Base-by-base conservation (phyloP, 1,140 invertebrate genomes). In the Acromyrmex charruanus region DNA sequence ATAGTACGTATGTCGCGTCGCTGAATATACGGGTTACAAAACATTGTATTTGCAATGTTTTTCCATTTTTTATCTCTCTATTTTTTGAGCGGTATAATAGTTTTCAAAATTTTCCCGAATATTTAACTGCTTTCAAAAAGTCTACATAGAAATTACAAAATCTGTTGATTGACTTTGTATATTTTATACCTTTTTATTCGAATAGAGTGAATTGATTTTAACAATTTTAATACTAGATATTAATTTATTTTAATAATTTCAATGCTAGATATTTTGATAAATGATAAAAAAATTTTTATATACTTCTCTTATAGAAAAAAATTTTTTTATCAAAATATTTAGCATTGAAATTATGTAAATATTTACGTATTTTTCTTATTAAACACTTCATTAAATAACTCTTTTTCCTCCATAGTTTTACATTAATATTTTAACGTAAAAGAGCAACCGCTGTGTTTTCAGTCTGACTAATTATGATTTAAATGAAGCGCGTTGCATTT, bases 21-120 rank as follows among this genome's bases (percentile, higher is more conserved):
- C 51, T 81, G 65, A 81, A 81, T 71, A 81, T 81, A 31, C 49
- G 79, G 66, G 71, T 71, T 72, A 80, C 25, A 28, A 69, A 69
- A 69, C 66, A 55, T 69, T 75, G 21, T 35, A 71, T 39, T 66
- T 58, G 21, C 44, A 35, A 44, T 71, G 14, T 81, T 81, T 35
- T 35, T 44, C 18, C 44, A 28, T 72, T 51, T 81, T 81, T 58
- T 81, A 12, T 58, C 0, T 44, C 5, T 55, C 21, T 16, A 44
- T 58, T 81, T 71, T 69, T 69, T 18, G 1, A 49, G 28, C 5
- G 12, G 4, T n/a, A 49, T 55, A 77, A 77, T 39, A 61, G 18
- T 68, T 80, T 80, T 31, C 14, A 35, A 35, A 39, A 66, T 80
- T 53, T 68, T 18, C 12, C 44, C 25, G 18, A 6, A 68, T 35